A percentile compares a stretch with the other conserved stretches of the same genome.
Conservation (phyloP, 2,113 vertebrate species). For the Ammodramus savannarum region DNA sequence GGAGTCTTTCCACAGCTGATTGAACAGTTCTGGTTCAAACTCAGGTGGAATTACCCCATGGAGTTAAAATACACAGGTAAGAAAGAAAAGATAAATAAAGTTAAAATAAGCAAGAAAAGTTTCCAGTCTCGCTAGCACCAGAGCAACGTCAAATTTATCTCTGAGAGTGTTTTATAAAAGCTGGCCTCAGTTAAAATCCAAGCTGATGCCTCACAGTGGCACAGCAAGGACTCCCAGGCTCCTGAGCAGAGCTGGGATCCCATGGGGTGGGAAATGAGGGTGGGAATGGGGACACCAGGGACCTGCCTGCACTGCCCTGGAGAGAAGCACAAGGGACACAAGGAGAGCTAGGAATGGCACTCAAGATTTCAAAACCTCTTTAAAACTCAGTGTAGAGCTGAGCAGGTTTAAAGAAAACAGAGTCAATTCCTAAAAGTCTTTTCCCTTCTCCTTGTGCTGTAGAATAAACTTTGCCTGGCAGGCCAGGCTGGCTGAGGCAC, state of each 20-base stretch:
- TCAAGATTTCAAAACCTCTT: neutral
- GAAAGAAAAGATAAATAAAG: no score
- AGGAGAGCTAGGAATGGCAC: neutral
- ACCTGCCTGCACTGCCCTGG: neutral
- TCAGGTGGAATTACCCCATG: neutral
- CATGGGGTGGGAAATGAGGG: neutral
- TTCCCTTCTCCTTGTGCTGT: neutral
- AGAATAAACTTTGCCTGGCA: neutral
- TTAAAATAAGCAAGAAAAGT: neutral
- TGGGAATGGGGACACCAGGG: neutral
- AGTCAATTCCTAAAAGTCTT: neutral
- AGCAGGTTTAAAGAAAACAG: neutral
- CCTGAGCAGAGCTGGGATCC: neutral
- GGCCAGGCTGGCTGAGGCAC: neutral
- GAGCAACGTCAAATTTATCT: neutral
- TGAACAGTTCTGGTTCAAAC: rapidly evolving
- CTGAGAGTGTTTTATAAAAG: neutral
- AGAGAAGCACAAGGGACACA: neutral
- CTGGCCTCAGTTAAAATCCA: neutral
- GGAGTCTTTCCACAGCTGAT: neutral
- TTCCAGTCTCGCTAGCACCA: neutral
- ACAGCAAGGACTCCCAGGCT: neutral
- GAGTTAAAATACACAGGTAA: neutral
- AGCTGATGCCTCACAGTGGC: neutral
- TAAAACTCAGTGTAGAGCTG: neutral